phyloP scores from a whole-genome alignment of 2,113 vertebrate genomes.

The Halcyon malimbica region DNA sequence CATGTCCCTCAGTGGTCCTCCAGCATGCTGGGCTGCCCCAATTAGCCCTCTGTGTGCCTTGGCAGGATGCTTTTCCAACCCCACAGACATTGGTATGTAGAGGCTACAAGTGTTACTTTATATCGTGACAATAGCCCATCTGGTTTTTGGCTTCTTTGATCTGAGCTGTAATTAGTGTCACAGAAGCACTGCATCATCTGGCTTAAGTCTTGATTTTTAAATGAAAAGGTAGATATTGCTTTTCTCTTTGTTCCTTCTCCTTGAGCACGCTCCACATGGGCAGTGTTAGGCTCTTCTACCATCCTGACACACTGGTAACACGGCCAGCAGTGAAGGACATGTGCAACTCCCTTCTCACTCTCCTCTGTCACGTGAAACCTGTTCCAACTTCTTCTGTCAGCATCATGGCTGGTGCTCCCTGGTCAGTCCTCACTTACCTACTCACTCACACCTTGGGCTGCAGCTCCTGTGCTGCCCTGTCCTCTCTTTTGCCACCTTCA shows the following conservation, averaged over 20 bases:
- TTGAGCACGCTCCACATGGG: rapidly evolving
- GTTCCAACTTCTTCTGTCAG: neutral
- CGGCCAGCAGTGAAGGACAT: rapidly evolving
- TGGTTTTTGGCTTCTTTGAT: neutral
- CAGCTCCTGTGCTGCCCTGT: neutral
- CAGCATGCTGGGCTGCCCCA: rapidly evolving
- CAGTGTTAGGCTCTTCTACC: neutral
- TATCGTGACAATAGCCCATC: neutral
- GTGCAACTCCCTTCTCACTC: rapidly evolving
- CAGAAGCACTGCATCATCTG: neutral
- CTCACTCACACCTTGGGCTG: neutral
- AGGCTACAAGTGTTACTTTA: neutral
- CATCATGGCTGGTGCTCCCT: rapidly evolving
- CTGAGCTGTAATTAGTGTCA: neutral
- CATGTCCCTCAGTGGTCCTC: rapidly evolving
- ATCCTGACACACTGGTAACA: neutral
- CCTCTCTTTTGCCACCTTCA: neutral
- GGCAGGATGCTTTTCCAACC: neutral
- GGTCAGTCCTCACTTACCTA: rapidly evolving
- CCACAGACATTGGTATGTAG: neutral
- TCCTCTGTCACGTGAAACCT: neutral
- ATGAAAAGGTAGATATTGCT: neutral
- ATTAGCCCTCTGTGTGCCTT: neutral
- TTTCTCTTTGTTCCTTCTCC: neutral
- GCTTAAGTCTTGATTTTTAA: neutral